Percentiles rank a stretch among this genome's conserved stretches.
phyloP scores from a whole-genome alignment of 92 coral and sea anemone species.

The Anthopleura xanthogrammica region DNA sequence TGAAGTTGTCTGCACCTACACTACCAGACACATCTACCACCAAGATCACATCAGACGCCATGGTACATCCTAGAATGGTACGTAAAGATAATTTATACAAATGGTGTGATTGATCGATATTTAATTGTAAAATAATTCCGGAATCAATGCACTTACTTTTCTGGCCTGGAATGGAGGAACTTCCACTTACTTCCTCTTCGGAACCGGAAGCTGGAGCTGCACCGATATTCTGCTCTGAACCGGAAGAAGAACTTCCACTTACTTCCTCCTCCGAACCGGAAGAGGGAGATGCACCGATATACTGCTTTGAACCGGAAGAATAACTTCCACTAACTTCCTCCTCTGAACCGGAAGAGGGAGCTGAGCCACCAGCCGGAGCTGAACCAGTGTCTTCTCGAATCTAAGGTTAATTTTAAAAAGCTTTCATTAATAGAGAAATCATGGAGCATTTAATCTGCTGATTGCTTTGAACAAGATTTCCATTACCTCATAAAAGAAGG shows the following conservation, averaged over 20 bases:
- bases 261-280: background rate
- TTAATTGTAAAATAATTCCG: too few species aligned
- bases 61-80: slow-evolving; percentile 27
- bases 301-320: background rate
- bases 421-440: background rate
- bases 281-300: background rate
- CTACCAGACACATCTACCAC: slow-evolving; percentile 51
- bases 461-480: background rate
- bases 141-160: too few species aligned
- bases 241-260: background rate
- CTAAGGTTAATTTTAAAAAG: background rate
- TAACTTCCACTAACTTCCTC: background rate
- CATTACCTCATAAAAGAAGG: background rate
- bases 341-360: background rate
- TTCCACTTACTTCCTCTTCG: background rate
- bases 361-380: background rate
- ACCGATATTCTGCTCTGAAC: background rate
- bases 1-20: slow-evolving; percentile 26
- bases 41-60: slow-evolving; percentile 27
- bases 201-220: background rate
- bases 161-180: too few species aligned
- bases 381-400: background rate
- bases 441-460: background rate
- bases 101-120: too few species aligned
- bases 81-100: too few species aligned